Conservation (phyloP, 2,888 invertebrate genomes). For the Yponomeuta malinellus region DNA sequence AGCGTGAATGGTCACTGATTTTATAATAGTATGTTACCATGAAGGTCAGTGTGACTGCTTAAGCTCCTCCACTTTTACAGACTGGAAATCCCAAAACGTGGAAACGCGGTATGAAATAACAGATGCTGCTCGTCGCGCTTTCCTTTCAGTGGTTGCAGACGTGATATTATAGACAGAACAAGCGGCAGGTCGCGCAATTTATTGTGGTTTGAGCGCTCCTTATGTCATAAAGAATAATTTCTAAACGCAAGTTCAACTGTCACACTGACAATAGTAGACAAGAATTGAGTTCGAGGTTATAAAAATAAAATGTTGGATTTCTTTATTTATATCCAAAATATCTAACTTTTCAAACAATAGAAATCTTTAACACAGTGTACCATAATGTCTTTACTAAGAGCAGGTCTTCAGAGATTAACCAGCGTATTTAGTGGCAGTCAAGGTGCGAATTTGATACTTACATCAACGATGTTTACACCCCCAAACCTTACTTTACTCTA, state of each 20-base stretch:
- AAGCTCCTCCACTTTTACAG: too few species aligned
- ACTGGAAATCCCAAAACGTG: too few species aligned
- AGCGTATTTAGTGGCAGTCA: constrained; percentile 41
- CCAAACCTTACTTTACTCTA: not conserved
- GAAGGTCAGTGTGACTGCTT: too few species aligned
- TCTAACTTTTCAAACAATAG: not conserved
- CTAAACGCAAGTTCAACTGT: not conserved
- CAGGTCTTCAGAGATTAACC: constrained; percentile 50
- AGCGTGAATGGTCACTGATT: too few species aligned
- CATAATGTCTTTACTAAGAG: constrained; percentile 49
- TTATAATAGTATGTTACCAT: too few species aligned
- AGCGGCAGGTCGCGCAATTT: too few species aligned
- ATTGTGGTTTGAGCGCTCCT: too few species aligned
- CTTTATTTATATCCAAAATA: not conserved
- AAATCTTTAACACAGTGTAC: not conserved
- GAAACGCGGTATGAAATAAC: too few species aligned
- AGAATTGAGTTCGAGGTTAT: not conserved
- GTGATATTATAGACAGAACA: too few species aligned
- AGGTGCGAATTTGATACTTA: constrained; percentile 31
- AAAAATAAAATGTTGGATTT: not conserved
- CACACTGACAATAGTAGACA: constrained; percentile 13
- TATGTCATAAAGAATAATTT: not conserved
- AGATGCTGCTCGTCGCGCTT: too few species aligned
- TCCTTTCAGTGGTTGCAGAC: too few species aligned
- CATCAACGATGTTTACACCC: not conserved